Evolutionary conservation across 2,113 vertebrate genomes (phyloP).

Genomic region (Cynocephalus volans): DNA sequence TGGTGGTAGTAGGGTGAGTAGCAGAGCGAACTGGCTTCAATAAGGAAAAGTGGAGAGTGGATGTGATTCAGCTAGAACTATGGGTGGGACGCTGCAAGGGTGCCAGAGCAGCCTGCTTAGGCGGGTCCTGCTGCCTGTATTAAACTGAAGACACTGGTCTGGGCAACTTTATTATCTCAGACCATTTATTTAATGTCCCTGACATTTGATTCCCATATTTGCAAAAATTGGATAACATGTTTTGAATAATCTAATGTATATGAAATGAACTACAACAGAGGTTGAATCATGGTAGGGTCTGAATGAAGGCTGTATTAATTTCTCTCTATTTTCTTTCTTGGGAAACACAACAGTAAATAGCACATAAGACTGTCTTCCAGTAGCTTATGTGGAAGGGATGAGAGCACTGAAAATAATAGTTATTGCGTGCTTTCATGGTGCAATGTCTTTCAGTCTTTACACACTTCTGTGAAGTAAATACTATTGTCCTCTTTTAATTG

Average conservation of each 20-base stretch:
- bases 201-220: neutral
- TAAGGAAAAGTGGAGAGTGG: neutral
- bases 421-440: neutral
- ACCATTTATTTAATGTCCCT: neutral
- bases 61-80: neutral
- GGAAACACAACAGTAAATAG: neutral
- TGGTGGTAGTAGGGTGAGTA: too few relatives aligned
- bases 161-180: neutral
- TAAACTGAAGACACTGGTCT: neutral
- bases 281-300: neutral
- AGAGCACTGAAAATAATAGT: neutral
- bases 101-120: neutral
- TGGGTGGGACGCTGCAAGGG: accelerated
- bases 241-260: neutral
- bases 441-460: neutral
- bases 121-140: accelerated
- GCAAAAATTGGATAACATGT: neutral
- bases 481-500: neutral
- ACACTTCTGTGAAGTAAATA: neutral
- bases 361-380: neutral
- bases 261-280: neutral
- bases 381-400: neutral
- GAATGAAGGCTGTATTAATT: neutral
- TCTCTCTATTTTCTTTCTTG: neutral
- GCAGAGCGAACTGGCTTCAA: neutral